phyloP scores from a whole-genome alignment of 1,140 invertebrate genomes.

The Gonioctena quinquepunctata region DNA sequence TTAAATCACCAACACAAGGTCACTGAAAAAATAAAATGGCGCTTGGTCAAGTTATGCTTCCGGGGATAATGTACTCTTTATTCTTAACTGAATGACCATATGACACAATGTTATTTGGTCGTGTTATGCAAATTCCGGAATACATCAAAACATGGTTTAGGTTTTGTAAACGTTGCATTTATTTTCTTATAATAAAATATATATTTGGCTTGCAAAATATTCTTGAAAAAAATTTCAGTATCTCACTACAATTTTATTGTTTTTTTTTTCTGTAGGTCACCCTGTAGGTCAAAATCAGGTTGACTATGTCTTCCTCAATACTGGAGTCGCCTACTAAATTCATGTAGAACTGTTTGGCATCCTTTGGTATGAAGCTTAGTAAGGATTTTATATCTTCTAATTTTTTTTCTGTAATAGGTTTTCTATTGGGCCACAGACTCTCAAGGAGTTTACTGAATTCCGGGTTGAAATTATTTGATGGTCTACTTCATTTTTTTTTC shows the following conservation, averaged over 20 bases:
- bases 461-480: background rate
- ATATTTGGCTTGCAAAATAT: background rate
- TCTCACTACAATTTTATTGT: background rate
- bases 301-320: background rate
- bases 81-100: background rate
- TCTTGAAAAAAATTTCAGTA: background rate
- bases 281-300: background rate
- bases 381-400: background rate
- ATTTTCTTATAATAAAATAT: background rate
- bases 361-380: background rate
- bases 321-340: background rate
- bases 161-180: background rate
- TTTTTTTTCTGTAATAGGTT: background rate
- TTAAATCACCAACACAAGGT: background rate
- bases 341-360: background rate
- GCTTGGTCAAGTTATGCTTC: background rate
- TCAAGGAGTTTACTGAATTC: constrained; percentile 5
- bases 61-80: background rate
- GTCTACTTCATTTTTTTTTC: background rate
- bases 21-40: background rate
- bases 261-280: background rate
- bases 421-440: constrained; percentile 18
- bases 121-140: background rate
- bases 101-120: background rate
- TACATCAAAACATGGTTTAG: background rate